phyloP scores from a whole-genome alignment of 2,888 invertebrate genomes.

The Pyrgus malvae region DNA sequence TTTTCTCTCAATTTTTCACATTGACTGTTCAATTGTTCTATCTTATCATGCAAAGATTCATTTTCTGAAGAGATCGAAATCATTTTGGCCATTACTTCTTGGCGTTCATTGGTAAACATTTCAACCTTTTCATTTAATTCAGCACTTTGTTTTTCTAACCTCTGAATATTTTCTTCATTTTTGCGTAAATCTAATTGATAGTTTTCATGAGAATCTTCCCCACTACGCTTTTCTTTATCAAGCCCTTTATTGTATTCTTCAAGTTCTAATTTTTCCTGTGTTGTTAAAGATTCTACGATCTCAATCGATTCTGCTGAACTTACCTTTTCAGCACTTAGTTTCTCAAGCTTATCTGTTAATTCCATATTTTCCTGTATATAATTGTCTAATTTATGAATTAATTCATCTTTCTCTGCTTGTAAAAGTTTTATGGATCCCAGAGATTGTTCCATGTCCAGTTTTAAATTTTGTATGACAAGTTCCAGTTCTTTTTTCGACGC shows the following conservation, averaged over 20 bases:
- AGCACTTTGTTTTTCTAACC: slow-evolving; percentile 83
- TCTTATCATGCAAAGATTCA: slow-evolving; percentile 72
- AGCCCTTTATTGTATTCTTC: slow-evolving; percentile 85
- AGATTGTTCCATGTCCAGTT: slow-evolving; percentile 78
- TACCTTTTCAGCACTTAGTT: slow-evolving; percentile 86
- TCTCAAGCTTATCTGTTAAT: slow-evolving; percentile 86
- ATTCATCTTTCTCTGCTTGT: slow-evolving; percentile 82
- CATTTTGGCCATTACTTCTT: slow-evolving; percentile 87
- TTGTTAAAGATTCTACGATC: slow-evolving; percentile 86
- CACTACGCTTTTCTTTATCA: slow-evolving; percentile 46
- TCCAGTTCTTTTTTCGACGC: slow-evolving; percentile 73
- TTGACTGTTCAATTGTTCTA: slow-evolving; percentile 76
- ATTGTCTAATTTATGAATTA: slow-evolving; percentile 83
- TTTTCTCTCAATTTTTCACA: slow-evolving; percentile 70
- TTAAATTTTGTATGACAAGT: slow-evolving; percentile 72
- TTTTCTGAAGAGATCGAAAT: slow-evolving; percentile 83
- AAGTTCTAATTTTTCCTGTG: slow-evolving; percentile 86
- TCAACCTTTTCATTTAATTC: slow-evolving; percentile 86
- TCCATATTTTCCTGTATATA: slow-evolving; percentile 89
- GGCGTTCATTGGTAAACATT: slow-evolving; percentile 85
- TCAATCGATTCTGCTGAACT: slow-evolving; percentile 90
- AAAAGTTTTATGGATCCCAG: slow-evolving; percentile 79
- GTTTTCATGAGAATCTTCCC: slow-evolving; percentile 29
- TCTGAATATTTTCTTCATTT: slow-evolving; percentile 45
- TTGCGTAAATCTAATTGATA: slow-evolving; percentile 17